phyloP scores from a whole-genome alignment of 2,797 vertebrate species.

The Liparis tanakae region DNA sequence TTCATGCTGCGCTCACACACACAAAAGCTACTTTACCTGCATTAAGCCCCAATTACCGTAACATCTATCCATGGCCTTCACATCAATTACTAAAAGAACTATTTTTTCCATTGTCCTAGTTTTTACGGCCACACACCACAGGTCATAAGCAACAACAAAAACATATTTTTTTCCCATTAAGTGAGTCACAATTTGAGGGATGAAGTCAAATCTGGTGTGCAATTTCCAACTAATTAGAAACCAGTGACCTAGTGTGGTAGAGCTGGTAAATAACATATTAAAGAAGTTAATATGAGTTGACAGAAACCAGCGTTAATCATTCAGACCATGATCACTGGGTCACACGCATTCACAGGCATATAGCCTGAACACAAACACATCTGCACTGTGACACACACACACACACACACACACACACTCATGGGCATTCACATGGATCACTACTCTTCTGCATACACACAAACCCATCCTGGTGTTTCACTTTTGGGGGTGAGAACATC shows the following conservation, averaged over 20 bases:
- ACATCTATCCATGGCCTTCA: background rate
- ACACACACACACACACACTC: background rate
- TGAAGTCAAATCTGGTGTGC: conserved; percentile 33
- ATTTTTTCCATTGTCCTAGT: background rate
- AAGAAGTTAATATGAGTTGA: conserved; percentile 66
- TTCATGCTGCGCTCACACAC: background rate
- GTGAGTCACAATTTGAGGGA: conserved; percentile 39
- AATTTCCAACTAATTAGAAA: conserved; percentile 65
- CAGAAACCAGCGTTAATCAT: conserved; percentile 68
- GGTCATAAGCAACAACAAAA: background rate
- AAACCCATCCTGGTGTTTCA: background rate
- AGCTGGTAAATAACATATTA: conserved; percentile 56
- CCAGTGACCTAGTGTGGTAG: conserved; percentile 57
- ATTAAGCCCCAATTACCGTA: background rate
- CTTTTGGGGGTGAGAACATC: background rate
- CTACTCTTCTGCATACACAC: background rate
- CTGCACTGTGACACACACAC: conserved; percentile 25
- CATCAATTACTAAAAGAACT: conserved; percentile 1
- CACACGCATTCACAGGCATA: conserved; percentile 56
- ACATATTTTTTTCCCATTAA: conserved; percentile 10
- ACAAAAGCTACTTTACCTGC: background rate
- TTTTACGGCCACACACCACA: conserved; percentile 15
- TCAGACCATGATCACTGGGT: conserved; percentile 55
- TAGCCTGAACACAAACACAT: conserved; percentile 32
- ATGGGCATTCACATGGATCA: conserved; percentile 32